Conservation (phyloP, 2,888 invertebrate genomes). For the Plutella xylostella region DNA sequence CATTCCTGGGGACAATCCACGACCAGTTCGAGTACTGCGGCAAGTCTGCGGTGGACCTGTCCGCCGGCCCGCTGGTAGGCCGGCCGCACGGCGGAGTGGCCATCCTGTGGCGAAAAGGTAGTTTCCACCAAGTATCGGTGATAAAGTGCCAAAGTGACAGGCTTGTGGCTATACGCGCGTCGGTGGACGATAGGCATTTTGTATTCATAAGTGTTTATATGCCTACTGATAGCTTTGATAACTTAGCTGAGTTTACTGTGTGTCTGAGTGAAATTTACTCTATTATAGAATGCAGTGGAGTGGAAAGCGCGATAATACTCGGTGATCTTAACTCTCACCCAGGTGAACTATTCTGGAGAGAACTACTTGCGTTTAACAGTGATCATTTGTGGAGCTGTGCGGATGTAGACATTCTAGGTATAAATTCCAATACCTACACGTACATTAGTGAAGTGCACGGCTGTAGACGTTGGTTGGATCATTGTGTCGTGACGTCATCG, state of each 20-base stretch:
- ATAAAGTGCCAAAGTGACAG: background rate
- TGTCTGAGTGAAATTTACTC: background rate
- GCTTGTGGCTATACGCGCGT: background rate
- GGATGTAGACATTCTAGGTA: background rate
- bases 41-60: background rate
- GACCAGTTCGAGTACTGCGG: background rate
- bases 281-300: background rate
- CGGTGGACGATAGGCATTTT: background rate
- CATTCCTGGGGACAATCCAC: background rate
- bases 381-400: background rate
- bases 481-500: background rate
- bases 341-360: background rate
- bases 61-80: background rate
- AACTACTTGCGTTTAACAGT: background rate
- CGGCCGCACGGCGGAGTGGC: background rate
- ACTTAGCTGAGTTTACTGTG: background rate
- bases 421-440: background rate
- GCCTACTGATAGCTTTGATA: background rate
- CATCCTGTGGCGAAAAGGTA: background rate
- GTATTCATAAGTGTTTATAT: background rate
- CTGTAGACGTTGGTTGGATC: background rate
- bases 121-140: background rate
- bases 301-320: background rate
- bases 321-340: slow-evolving; percentile 6
- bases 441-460: background rate